phyloP scores from a whole-genome alignment of 1,140 invertebrate species.

The Aphelenchoides fujianensis region DNA sequence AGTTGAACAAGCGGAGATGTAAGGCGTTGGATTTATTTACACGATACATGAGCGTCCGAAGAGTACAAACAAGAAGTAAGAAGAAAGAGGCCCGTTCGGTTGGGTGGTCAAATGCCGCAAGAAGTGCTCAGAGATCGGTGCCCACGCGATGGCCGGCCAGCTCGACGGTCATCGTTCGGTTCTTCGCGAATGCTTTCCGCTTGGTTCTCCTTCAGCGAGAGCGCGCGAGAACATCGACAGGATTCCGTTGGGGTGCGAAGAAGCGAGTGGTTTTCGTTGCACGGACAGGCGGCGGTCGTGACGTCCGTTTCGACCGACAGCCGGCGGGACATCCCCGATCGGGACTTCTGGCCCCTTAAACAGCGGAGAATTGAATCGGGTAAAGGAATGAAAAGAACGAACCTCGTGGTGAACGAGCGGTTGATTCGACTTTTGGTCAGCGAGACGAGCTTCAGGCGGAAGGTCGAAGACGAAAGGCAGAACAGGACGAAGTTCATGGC shows the following conservation, averaged over 20 bases:
- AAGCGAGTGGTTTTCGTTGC: conserved; percentile 11
- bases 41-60: too few relatives aligned
- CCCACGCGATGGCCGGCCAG: neutral
- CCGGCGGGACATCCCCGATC: neutral
- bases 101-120: neutral
- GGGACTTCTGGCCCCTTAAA: neutral
- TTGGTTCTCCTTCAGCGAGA: neutral
- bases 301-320: conserved; percentile 3
- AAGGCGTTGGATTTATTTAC: neutral
- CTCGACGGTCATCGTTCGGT: conserved; percentile 3
- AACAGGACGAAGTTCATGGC: conserved; percentile 29
- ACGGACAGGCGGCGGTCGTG: neutral
- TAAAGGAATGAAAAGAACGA: neutral
- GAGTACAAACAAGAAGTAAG: too few relatives aligned
- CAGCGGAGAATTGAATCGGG: neutral
- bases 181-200: neutral
- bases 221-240: conserved; percentile 2
- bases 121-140: conserved; percentile 1
- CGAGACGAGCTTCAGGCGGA: conserved; percentile 18
- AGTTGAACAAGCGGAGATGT: neutral
- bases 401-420: neutral
- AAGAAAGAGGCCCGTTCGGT: too few relatives aligned
- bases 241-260: neutral
- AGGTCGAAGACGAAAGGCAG: conserved; percentile 20
- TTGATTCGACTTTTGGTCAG: conserved; percentile 25